phyloP scores from a whole-genome alignment of 1,140 invertebrate species.

The Acromyrmex charruanus region DNA sequence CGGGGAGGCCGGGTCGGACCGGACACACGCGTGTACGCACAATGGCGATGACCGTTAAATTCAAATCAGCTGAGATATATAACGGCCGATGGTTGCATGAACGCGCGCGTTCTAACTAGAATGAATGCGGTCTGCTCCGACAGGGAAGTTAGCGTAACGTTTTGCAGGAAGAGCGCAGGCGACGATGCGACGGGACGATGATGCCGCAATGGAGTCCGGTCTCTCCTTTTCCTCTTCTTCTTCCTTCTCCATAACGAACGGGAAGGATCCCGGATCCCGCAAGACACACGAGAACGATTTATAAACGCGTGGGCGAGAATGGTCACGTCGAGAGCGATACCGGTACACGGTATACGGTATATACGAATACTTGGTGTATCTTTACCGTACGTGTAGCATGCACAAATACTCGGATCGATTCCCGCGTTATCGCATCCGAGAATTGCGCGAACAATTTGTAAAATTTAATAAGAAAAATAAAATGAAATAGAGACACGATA shows the following conservation, averaged over 20 bases:
- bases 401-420: background rate
- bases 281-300: slow-evolving; percentile 62
- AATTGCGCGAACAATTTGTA: background rate
- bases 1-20: slow-evolving; percentile 17
- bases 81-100: slow-evolving; percentile 72
- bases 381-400: background rate
- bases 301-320: slow-evolving; percentile 74
- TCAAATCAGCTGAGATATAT: slow-evolving; percentile 82
- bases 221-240: background rate
- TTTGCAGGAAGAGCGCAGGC: slow-evolving; percentile 51
- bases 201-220: background rate
- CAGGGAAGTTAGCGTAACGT: slow-evolving; percentile 45
- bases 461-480: background rate
- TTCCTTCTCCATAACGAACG: slow-evolving; percentile 19
- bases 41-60: slow-evolving; percentile 82
- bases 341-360: slow-evolving; percentile 35
- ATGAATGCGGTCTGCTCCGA: slow-evolving; percentile 67
- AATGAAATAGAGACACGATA: background rate
- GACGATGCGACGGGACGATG: slow-evolving; percentile 33
- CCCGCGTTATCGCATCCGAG: background rate
- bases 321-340: slow-evolving; percentile 68
- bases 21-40: slow-evolving; percentile 68
- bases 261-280: slow-evolving; percentile 15
- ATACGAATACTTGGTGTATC: background rate
- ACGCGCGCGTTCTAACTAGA: slow-evolving; percentile 76